Base-by-base conservation (phyloP, 2,888 invertebrate genomes). In the Capitulum mitella region DNA sequence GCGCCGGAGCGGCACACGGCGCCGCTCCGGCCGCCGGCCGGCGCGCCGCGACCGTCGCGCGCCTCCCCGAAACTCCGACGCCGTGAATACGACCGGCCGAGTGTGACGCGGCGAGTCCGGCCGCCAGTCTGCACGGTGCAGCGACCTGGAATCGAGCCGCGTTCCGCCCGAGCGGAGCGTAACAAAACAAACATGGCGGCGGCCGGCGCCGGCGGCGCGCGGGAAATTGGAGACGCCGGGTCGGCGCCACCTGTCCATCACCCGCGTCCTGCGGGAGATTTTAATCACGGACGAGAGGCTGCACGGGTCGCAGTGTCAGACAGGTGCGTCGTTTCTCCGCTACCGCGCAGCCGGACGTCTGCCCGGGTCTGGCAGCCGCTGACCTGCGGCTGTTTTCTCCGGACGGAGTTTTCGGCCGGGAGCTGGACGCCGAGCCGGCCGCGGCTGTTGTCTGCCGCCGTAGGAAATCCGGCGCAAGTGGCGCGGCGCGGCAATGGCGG, bases 181-280 rank as follows among this genome's bases (percentile, higher is more conserved):
- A 64, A 34, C 58, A 61, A 61, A 61, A 61, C 58, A 29, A 61
- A 61, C 58, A 61, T 61, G 58, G 58, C 58, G 58, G 58, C 58
- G 19, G 34, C 64, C n/a, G 3, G 61, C 58, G 58, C 29, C 58
- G 58, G 29, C 58, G 58, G 58, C 58, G 5, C 34, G 64, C 34
- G 5, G 64, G 29, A 64, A 64, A 64, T 64, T 64, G 34, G 64
- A 64, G 64, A 34, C 58, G 58, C 29, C 29, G 58, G 26, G 8
- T 8, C 14, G 19, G 19, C 19, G 34, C 19, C 34, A 19, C 19
- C 64, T 64, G 64, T 64, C 64, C 14, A 34, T 64, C 64, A 64
- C 34, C 16, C 19, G 16, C 64, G 32, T 19, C 19, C 19, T 16
- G 34, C 10, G 64, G 19, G 34, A 34, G 34, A 64, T 19, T 64